A percentile compares a stretch with the other conserved stretches of the same genome.
These are phyloP conservation scores for Steinernema carpocapsae DNA, from an alignment of 2,888 invertebrate species.

Conservation along the genomic window DNA sequence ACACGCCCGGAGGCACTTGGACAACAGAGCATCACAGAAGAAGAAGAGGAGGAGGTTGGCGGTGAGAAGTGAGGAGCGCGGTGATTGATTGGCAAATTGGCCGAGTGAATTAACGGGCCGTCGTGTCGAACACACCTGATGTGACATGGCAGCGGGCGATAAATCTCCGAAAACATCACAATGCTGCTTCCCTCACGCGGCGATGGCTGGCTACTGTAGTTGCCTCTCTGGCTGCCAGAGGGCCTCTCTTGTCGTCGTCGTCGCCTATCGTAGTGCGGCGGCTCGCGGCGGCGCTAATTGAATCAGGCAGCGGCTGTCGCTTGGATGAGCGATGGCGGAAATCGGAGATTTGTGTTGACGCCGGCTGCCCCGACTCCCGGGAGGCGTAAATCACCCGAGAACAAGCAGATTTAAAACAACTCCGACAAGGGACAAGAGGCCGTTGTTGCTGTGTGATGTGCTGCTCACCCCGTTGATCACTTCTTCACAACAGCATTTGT, in stretches of 20 bases:
- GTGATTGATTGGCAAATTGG: conserved; percentile 29
- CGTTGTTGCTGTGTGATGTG: too few relatives aligned
- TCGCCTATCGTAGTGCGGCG: conserved; percentile 9
- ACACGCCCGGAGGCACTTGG: too few relatives aligned
- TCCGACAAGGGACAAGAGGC: too few relatives aligned
- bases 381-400: too few relatives aligned
- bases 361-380: too few relatives aligned
- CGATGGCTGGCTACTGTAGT: not conserved
- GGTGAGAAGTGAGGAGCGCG: not conserved
- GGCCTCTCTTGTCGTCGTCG: not conserved
- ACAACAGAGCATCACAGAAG: too few relatives aligned
- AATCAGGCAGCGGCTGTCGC: conserved; percentile 27
- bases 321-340: conserved; percentile 13
- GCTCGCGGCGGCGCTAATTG: conserved; percentile 5
- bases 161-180: conserved; percentile 16
- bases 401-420: too few relatives aligned
- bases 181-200: too few relatives aligned
- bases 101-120: conserved; percentile 12
- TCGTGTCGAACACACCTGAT: conserved; percentile 31
- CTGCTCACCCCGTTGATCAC: too few relatives aligned
- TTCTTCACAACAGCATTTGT: too few relatives aligned
- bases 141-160: conserved; percentile 9
- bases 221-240: too few relatives aligned
- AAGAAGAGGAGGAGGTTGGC: not conserved
- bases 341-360: conserved; percentile 13